phyloP scores from a whole-genome alignment of 2,113 vertebrate species.

The Dinomys branickii region DNA sequence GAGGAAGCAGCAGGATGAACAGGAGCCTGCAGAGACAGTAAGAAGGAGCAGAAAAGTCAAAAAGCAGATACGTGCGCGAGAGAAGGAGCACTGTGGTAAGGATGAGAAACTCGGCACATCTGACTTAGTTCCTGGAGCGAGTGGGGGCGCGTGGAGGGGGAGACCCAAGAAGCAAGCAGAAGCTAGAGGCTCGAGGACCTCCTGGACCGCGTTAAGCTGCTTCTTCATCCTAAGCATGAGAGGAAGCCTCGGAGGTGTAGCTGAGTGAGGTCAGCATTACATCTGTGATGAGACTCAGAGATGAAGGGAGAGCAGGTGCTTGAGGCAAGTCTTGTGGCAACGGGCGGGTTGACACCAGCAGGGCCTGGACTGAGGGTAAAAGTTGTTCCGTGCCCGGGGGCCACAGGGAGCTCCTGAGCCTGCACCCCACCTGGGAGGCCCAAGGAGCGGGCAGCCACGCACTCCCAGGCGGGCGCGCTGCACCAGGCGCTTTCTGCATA shows the following conservation, averaged over 20 bases:
- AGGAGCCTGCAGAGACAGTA: background rate
- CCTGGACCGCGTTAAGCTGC: background rate
- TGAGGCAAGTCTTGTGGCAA: background rate
- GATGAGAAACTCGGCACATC: too few relatives aligned
- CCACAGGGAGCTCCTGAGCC: background rate
- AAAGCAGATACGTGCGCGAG: background rate
- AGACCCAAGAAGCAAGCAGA: background rate
- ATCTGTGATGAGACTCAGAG: background rate
- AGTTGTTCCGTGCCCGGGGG: fast-evolving
- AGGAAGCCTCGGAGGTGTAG: background rate
- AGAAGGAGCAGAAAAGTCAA: background rate
- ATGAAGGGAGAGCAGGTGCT: background rate
- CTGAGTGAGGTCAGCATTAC: background rate
- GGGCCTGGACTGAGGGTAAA: background rate
- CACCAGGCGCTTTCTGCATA: background rate
- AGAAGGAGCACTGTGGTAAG: too few relatives aligned
- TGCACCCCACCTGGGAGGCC: background rate
- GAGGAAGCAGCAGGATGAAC: background rate
- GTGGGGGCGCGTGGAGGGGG: background rate
- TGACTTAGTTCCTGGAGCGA: too few relatives aligned
- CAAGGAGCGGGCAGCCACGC: background rate
- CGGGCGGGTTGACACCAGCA: background rate
- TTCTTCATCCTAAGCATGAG: background rate
- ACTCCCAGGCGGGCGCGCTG: background rate
- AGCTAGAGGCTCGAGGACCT: background rate